Conservation (phyloP, 2,888 invertebrate genomes). For the Melieria picta region DNA sequence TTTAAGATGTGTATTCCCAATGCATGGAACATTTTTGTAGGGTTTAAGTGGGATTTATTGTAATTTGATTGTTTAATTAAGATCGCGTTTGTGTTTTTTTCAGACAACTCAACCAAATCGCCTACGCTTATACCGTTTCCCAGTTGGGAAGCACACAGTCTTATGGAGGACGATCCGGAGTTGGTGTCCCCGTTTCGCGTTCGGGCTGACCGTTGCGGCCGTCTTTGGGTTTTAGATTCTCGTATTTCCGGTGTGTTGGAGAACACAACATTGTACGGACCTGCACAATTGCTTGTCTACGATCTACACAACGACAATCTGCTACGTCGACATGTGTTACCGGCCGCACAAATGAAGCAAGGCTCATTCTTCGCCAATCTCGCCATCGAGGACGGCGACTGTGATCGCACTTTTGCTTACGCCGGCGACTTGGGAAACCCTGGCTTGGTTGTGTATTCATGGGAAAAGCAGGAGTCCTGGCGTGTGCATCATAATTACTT, state of each 20-base stretch:
- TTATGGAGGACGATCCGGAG: constrained; percentile 70
- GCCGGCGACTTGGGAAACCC: constrained; percentile 76
- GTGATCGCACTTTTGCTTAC: constrained; percentile 78
- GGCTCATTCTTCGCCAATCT: constrained; percentile 81
- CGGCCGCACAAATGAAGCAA: constrained; percentile 72
- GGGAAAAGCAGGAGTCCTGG: constrained; percentile 78
- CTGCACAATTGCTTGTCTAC: constrained; percentile 76
- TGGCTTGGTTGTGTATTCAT: constrained; percentile 80
- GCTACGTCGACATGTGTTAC: constrained; percentile 74
- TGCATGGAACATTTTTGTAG: not conserved
- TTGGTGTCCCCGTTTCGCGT: constrained; percentile 80
- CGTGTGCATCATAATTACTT: constrained; percentile 77
- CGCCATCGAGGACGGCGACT: constrained; percentile 79
- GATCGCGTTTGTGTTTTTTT: constrained; percentile 51
- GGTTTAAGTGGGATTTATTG: constrained; percentile 19
- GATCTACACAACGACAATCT: constrained; percentile 77
- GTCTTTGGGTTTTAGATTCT: constrained; percentile 83
- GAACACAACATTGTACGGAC: constrained; percentile 67
- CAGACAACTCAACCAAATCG: constrained; percentile 74
- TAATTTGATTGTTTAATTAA: not conserved
- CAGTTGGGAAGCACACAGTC: constrained; percentile 80
- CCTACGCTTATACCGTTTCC: constrained; percentile 82
- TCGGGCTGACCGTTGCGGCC: constrained; percentile 78
- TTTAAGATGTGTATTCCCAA: too few relatives aligned
- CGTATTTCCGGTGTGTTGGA: constrained; percentile 73